Conservation (phyloP, 2,888 invertebrate genomes). For the Drosophila nr. medialis region DNA sequence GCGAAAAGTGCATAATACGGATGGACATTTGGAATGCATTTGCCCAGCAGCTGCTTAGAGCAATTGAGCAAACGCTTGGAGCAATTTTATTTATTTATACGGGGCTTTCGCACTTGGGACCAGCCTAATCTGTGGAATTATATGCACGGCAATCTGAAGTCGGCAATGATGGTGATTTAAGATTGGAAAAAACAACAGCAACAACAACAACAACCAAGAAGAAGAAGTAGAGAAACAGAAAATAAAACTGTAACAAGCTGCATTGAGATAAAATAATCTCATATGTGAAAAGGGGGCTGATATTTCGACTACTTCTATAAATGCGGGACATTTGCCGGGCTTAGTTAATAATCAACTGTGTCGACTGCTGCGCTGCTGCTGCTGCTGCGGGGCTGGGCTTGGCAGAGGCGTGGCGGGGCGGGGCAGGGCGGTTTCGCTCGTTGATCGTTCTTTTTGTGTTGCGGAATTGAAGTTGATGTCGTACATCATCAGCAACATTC, state of each 20-base stretch:
- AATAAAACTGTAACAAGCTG: conserved; percentile 56
- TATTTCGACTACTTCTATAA: conserved; percentile 45
- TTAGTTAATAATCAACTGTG: conserved; percentile 75
- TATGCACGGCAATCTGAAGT: conserved; percentile 61
- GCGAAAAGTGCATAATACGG: conserved; percentile 33
- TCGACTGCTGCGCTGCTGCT: conserved; percentile 14
- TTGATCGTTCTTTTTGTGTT: conserved; percentile 52
- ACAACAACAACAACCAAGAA: conserved; percentile 1
- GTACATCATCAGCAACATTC: conserved; percentile 46
- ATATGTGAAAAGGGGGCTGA: conserved; percentile 40
- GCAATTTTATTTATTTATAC: conserved; percentile 30
- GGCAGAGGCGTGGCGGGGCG: conserved; percentile 16
- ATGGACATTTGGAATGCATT: conserved; percentile 18
- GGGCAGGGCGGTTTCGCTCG: conserved; percentile 26
- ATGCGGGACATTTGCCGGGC: conserved; percentile 76
- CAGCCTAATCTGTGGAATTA: conserved; percentile 62
- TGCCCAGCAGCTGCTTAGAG: conserved; percentile 18
- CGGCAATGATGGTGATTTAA: conserved; percentile 64
- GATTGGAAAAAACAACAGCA: conserved; percentile 54
- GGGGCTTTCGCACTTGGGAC: conserved; percentile 45
- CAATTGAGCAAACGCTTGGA: conserved; percentile 25
- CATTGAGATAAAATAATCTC: conserved; percentile 75
- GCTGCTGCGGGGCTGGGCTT: conserved; percentile 10
- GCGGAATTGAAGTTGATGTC: conserved; percentile 75
- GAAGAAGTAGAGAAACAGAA: not conserved